Evolutionary conservation across 2,888 invertebrate species (phyloP).

Genomic region (Pristionchus exspectatus): DNA sequence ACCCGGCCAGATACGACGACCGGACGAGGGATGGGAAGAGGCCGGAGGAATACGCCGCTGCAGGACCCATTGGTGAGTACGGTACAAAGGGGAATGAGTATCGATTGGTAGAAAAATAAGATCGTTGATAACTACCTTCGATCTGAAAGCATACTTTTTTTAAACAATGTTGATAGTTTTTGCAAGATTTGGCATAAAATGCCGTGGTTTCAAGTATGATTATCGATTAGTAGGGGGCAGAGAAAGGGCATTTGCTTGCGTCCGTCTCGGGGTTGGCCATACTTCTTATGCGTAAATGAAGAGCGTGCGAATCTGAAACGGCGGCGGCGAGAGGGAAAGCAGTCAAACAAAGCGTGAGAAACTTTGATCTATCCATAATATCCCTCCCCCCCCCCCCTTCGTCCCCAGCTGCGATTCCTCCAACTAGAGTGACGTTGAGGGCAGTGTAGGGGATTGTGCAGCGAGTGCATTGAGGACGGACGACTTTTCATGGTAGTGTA

Average conservation of each 20-base stretch:
- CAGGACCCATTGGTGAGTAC: not conserved
- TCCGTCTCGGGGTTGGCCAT: not conserved
- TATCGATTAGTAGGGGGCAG: not conserved
- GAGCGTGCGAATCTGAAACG: slow-evolving; percentile 46
- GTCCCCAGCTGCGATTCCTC: not conserved
- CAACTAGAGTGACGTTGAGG: not conserved
- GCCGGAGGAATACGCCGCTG: not conserved
- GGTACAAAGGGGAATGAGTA: not conserved
- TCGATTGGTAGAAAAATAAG: not conserved
- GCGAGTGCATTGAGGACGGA: not conserved
- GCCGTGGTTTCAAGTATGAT: too few species aligned
- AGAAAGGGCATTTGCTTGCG: not conserved
- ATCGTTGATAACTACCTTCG: not conserved
- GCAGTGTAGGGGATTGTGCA: not conserved
- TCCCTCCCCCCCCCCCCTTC: not conserved
- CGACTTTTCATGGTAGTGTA: not conserved
- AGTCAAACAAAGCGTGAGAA: slow-evolving; percentile 48
- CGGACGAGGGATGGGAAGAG: not conserved
- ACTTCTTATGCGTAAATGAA: slow-evolving; percentile 48
- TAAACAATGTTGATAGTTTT: too few species aligned
- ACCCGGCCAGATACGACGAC: not conserved
- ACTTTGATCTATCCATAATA: slow-evolving; percentile 12
- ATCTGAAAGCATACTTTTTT: too few species aligned
- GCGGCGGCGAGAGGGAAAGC: not conserved
- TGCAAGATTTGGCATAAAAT: too few species aligned